Conservation (phyloP, 2,113 vertebrate genomes). For the Calidris pygmaea region DNA sequence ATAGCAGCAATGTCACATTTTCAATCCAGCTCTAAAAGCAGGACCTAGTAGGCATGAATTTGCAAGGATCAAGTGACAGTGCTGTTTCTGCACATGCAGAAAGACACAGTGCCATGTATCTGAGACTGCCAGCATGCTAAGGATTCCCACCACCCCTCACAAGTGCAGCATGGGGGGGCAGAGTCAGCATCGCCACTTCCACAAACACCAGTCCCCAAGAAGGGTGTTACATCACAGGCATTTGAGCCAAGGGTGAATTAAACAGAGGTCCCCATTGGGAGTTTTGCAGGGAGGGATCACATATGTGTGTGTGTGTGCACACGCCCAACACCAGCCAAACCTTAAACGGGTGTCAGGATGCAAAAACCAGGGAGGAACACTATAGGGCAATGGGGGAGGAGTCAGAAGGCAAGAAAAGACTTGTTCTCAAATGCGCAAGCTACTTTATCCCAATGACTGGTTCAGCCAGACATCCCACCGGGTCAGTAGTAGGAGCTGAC, state of each 20-base stretch:
- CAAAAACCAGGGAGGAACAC: background rate
- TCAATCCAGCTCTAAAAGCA: background rate
- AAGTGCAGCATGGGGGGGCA: fast-evolving
- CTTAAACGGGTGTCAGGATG: background rate
- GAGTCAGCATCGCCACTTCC: background rate
- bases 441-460: background rate
- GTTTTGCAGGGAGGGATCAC: background rate
- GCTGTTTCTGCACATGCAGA: background rate
- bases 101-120: background rate
- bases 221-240: background rate
- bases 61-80: background rate
- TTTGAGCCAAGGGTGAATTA: background rate
- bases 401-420: background rate
- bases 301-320: fast-evolving
- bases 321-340: background rate
- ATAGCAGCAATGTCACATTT: background rate
- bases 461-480: background rate
- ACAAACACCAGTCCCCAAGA: background rate
- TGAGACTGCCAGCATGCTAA: background rate
- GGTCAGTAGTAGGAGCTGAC: background rate
- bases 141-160: fast-evolving
- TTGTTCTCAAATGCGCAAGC: background rate
- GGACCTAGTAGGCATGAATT: background rate
- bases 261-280: background rate
- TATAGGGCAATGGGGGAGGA: background rate